Evolutionary conservation across 2,888 invertebrate species (phyloP).

Genomic region (Brachylomia viminalis): DNA sequence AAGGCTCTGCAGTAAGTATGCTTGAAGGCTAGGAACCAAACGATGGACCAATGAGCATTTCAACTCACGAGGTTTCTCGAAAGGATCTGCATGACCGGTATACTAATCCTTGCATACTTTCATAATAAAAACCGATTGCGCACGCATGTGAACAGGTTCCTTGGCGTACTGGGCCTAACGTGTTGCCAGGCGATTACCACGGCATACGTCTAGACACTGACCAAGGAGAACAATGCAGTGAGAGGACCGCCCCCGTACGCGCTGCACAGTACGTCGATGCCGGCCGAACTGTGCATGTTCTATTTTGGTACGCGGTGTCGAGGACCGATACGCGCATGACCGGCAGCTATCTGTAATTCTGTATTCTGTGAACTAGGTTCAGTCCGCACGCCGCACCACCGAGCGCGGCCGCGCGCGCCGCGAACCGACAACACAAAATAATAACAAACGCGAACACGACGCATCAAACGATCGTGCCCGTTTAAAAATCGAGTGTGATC

Average conservation of each 20-base stretch:
- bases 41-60: background rate
- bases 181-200: conserved; percentile 43
- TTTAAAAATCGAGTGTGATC: conserved; percentile 61
- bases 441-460: conserved; percentile 75
- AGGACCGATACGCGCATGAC: conserved; percentile 86
- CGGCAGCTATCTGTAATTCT: conserved; percentile 76
- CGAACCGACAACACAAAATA: conserved; percentile 69
- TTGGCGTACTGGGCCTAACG: conserved; percentile 33
- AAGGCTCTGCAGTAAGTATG: no score
- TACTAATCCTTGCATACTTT: conserved; percentile 41
- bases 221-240: conserved; percentile 72
- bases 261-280: conserved; percentile 65
- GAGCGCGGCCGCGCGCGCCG: conserved; percentile 89
- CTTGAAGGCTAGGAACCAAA: background rate
- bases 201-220: conserved; percentile 62
- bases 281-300: conserved; percentile 76
- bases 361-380: conserved; percentile 72
- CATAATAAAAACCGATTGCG: conserved; percentile 34
- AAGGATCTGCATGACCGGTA: conserved; percentile 15
- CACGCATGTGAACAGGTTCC: conserved; percentile 53
- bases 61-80: background rate
- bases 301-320: conserved; percentile 81
- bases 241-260: conserved; percentile 63
- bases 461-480: conserved; percentile 61
- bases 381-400: conserved; percentile 83